phyloP scores from a whole-genome alignment of 2,113 vertebrate genomes.

The Pseudorhombus dupliciocellatus region DNA sequence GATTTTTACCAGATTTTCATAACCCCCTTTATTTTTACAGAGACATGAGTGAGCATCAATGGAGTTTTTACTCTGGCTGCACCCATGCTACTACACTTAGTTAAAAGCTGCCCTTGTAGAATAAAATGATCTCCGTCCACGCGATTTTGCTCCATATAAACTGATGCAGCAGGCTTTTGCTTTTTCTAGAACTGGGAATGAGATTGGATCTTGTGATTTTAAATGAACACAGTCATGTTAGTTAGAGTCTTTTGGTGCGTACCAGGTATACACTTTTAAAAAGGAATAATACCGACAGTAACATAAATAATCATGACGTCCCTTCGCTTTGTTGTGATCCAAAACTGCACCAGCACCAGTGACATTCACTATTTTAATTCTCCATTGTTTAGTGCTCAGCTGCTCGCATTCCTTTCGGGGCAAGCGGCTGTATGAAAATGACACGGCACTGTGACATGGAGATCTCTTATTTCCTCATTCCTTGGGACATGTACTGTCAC shows the following conservation, averaged over 20 bases:
- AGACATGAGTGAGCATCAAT: background rate
- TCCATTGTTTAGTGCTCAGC: slow-evolving; percentile 15
- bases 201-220: too few species aligned
- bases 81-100: too few species aligned
- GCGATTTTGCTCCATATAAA: too few species aligned
- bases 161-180: too few species aligned
- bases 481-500: slow-evolving; percentile 67
- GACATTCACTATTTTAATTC: slow-evolving; percentile 3
- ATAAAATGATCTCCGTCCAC: too few species aligned
- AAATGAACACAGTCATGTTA: too few species aligned
- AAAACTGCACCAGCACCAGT: background rate
- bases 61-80: background rate
- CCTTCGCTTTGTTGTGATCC: background rate
- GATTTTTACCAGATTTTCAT: background rate
- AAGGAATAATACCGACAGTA: background rate
- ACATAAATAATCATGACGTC: background rate
- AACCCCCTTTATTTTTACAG: too few species aligned
- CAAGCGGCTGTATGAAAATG: slow-evolving; percentile 49
- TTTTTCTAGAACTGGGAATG: too few species aligned
- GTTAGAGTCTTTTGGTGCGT: too few species aligned
- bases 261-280: background rate
- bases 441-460: slow-evolving; percentile 58
- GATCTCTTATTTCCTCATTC: slow-evolving; percentile 68
- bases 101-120: too few species aligned
- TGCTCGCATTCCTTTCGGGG: slow-evolving; percentile 29